Evolutionary conservation across 2,113 vertebrate genomes (phyloP), one percentile per base, ranked within the genome.

Genomic region (Myotis davidii): DNA sequence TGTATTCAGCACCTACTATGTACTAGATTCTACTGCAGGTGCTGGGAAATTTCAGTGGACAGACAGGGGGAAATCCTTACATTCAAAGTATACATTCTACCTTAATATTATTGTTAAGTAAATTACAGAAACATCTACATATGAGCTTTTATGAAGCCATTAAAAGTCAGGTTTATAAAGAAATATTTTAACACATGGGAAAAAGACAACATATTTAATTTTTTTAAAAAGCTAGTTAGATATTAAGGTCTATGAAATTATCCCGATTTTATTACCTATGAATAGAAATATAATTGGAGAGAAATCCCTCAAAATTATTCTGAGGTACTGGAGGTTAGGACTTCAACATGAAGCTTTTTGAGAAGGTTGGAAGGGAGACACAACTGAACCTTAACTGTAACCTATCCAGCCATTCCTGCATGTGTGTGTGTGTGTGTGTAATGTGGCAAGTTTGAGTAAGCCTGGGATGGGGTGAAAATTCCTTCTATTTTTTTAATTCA

Each of bases 81-180:
- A 65, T 23, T 82, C 59, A 52, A 3, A 89, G 59, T 16, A 18
- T 34, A 72, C 34, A 50, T 67, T 93, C 29, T 79, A 83, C 42
- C 56, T 86, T 89, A 83, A 93, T 14, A 50, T 21, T 54, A 81
- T 61, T 48, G 23, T 37, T 93, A 88, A 91, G 18, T 91, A 85
- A 92, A 65, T 64, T 65, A 90, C 27, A 52, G 29, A 90, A 82
- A 82, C 14, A 88, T 9, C 27, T 27, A 81, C 6, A 54, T 83
- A 69, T 29, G 23, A 20, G 67, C 29, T 90, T 91, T 77, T 32
- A 86, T 37, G 56, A 10, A 83, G 25, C 81, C 74, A 90, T 81
- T 9, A 96, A 34, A 91, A 91, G 78, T 39, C 23, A 91, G 14
- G 6, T 90, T 95, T 93, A 95, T 21, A 73, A 72, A 96, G 74